Evolutionary conservation across 2,113 vertebrate species (phyloP).

Genomic region (Anseranas semipalmata): DNA sequence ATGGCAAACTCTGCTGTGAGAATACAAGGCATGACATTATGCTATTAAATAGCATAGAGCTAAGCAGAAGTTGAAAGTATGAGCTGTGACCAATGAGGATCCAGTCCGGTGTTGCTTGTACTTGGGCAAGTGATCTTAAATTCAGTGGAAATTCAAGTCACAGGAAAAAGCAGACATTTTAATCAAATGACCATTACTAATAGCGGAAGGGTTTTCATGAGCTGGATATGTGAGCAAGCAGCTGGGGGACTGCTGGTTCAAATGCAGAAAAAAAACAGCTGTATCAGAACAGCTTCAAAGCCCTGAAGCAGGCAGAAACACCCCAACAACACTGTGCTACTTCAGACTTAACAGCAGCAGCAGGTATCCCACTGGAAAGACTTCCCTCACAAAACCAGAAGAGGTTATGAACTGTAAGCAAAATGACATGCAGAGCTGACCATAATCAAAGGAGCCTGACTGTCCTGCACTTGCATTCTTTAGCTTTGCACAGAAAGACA

Average conservation of each 20-base stretch:
- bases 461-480: background rate
- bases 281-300: background rate
- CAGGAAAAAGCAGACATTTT: background rate
- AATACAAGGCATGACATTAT: background rate
- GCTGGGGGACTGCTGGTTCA: background rate
- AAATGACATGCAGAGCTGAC: background rate
- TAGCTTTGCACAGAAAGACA: background rate
- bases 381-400: background rate
- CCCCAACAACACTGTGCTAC: background rate
- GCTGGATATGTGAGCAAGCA: background rate
- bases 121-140: background rate
- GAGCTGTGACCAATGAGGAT: background rate
- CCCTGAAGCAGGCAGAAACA: background rate
- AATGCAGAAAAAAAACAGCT: background rate
- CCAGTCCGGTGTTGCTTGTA: background rate
- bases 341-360: background rate
- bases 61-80: background rate
- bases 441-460: background rate
- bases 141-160: background rate
- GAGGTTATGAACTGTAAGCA: background rate
- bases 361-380: background rate
- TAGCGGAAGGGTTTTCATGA: background rate
- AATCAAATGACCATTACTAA: background rate
- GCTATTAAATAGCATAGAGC: background rate
- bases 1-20: background rate